A percentile compares a stretch with the other conserved stretches of the same genome.
Evolutionary conservation across 2,113 vertebrate genomes (phyloP).

Genomic region (Marcusenius ussheri): DNA sequence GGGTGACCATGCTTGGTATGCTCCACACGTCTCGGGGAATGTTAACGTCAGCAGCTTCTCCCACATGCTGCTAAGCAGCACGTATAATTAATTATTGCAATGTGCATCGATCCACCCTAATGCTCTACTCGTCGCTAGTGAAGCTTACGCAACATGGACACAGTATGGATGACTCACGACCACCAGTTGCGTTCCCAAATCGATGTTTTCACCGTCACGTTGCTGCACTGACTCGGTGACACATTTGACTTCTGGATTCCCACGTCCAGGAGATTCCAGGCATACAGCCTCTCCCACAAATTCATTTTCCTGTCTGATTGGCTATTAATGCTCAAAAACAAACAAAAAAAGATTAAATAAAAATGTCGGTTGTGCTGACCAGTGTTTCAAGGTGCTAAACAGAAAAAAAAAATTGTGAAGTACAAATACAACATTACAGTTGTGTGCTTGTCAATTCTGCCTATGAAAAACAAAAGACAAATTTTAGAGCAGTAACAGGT

Average conservation of each 20-base stretch:
- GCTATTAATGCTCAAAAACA: neutral
- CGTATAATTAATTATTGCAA: neutral
- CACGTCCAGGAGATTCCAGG: neutral
- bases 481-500: neutral
- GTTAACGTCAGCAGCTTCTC: neutral
- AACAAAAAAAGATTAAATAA: neutral
- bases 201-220: neutral
- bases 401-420: neutral
- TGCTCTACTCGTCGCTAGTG: neutral
- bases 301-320: neutral
- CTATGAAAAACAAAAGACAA: neutral
- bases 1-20: neutral
- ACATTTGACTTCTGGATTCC: neutral
- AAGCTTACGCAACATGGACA: neutral
- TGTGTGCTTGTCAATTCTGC: neutral
- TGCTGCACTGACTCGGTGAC: neutral
- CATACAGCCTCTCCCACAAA: neutral
- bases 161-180: neutral
- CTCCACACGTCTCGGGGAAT: neutral
- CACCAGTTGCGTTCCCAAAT: slow-evolving; percentile 6
- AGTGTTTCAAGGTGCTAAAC: neutral
- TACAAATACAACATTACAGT: neutral
- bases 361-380: neutral
- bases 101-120: neutral
- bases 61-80: neutral